A percentile compares a stretch with the other conserved stretches of the same genome.
Conservation (phyloP, 2,888 invertebrate genomes). For the Barypeithes pellucidus region DNA sequence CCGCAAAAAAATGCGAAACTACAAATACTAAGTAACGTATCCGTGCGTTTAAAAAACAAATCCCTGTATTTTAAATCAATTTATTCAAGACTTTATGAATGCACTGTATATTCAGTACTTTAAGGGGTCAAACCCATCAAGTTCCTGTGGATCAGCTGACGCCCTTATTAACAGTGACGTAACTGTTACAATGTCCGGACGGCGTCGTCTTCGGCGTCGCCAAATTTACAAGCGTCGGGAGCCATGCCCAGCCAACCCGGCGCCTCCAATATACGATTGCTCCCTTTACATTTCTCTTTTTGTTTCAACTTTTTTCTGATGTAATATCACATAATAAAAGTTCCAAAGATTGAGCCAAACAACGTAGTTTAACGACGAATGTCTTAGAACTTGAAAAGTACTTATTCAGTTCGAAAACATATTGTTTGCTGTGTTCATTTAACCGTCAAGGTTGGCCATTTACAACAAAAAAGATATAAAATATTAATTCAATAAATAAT, state of each 20-base stretch:
- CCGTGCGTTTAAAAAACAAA: no score
- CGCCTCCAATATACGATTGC: conserved; percentile 31
- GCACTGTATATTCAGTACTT: conserved; percentile 2
- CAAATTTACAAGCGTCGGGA: conserved; percentile 43
- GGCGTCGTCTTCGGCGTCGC: conserved; percentile 54
- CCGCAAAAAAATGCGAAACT: no score
- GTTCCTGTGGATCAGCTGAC: conserved; percentile 43
- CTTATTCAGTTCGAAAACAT: background rate
- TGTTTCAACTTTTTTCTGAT: conserved; percentile 1
- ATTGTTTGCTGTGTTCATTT: no score
- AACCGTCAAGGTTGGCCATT: no score
- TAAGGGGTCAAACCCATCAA: background rate
- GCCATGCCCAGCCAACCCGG: conserved; percentile 48
- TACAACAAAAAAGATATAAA: no score
- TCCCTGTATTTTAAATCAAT: no score
- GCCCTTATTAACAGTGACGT: conserved; percentile 52
- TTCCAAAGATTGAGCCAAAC: background rate
- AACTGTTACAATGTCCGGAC: conserved; percentile 67
- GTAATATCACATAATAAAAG: background rate
- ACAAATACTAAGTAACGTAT: no score
- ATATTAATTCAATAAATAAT: no score
- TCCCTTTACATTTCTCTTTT: conserved; percentile 29
- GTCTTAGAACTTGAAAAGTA: background rate
- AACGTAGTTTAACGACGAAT: background rate
- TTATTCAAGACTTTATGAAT: no score